These are phyloP conservation scores for Tiphia femorata DNA, from an alignment of 2,888 invertebrate species.

Conservation along the genomic window DNA sequence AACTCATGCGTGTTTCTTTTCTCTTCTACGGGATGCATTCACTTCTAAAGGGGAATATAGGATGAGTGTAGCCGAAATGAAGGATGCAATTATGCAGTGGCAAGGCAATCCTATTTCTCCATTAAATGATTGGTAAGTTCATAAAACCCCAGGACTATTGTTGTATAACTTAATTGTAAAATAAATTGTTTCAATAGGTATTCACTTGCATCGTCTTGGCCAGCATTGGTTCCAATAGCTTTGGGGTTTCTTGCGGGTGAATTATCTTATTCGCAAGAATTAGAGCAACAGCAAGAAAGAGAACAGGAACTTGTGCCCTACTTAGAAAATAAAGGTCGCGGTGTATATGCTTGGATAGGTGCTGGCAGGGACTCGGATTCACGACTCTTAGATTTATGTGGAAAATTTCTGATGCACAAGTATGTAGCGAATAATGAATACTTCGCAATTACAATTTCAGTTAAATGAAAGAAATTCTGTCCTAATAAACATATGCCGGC, in stretches of 20 bases:
- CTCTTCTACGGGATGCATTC: constrained; percentile 88
- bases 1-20: constrained; percentile 88
- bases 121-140: constrained; percentile 82
- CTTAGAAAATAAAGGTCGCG: constrained; percentile 63
- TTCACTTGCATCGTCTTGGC: constrained; percentile 62
- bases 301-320: constrained; percentile 66
- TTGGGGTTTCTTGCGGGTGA: constrained; percentile 65
- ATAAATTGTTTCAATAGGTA: constrained; percentile 52
- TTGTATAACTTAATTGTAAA: not conserved
- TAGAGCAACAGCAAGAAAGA: constrained; percentile 50
- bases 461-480: not conserved
- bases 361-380: constrained; percentile 91
- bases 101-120: constrained; percentile 85
- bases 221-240: constrained; percentile 60
- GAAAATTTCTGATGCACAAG: constrained; percentile 81
- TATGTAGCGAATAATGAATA: constrained; percentile 35
- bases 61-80: constrained; percentile 82
- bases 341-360: constrained; percentile 92
- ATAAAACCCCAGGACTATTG: not conserved
- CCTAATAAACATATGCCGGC: constrained; percentile 4
- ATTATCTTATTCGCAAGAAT: constrained; percentile 57
- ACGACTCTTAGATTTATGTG: constrained; percentile 80
- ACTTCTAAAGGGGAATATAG: constrained; percentile 88
- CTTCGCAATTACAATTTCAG: too few relatives aligned
- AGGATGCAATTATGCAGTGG: constrained; percentile 80